phyloP scores from a whole-genome alignment of 2,888 invertebrate species.

The Aphelenchoides bicaudatus region DNA sequence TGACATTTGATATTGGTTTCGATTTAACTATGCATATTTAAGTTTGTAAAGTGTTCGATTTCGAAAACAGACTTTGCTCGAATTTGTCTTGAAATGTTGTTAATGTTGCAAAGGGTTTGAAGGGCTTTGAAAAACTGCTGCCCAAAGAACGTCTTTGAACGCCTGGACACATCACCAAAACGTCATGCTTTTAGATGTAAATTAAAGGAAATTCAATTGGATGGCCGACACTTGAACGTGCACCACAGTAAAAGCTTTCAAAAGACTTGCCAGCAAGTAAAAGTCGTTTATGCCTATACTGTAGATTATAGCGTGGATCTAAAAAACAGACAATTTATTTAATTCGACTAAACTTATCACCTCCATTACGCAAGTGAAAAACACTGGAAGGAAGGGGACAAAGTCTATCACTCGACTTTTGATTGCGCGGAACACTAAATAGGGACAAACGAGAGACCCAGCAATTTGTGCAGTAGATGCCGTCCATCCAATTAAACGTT shows the following conservation, averaged over 20 bases:
- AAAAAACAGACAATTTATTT: conserved; percentile 49
- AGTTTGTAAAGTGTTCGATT: too few relatives aligned
- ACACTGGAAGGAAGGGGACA: conserved; percentile 56
- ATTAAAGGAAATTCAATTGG: too few relatives aligned
- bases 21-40: too few relatives aligned
- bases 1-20: too few relatives aligned
- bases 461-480: conserved; percentile 57
- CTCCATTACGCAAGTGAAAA: conserved; percentile 59
- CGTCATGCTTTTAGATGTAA: too few relatives aligned
- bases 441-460: conserved; percentile 58
- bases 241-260: background rate
- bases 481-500: conserved; percentile 34
- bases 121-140: too few relatives aligned
- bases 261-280: conserved; percentile 51
- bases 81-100: too few relatives aligned
- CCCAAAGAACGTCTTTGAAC: too few relatives aligned
- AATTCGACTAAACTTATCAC: conserved; percentile 17
- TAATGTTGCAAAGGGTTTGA: too few relatives aligned
- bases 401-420: conserved; percentile 54
- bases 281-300: conserved; percentile 57
- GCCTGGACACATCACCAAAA: too few relatives aligned
- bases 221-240: background rate
- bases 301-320: conserved; percentile 57
- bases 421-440: conserved; percentile 55
- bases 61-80: too few relatives aligned